Conservation (phyloP, 2,888 invertebrate species). For the Heliconius ethilla region DNA sequence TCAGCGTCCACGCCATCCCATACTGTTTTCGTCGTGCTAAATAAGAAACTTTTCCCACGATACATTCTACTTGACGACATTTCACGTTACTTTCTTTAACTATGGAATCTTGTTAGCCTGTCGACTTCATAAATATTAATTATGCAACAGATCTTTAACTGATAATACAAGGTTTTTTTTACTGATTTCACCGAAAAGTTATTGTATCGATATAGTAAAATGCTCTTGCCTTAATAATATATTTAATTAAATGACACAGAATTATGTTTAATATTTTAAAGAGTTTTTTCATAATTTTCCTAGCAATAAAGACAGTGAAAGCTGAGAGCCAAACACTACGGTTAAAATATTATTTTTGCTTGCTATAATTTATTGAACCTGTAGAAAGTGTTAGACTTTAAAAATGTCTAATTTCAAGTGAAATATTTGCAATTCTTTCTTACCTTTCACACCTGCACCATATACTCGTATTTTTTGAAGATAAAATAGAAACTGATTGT, state of each 20-base stretch:
- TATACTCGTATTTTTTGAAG: background rate
- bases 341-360: too few relatives aligned
- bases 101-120: constrained; percentile 16
- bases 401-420: too few relatives aligned
- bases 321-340: too few relatives aligned
- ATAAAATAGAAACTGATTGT: background rate
- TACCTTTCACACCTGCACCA: background rate
- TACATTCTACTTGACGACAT: constrained; percentile 18
- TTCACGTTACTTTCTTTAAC: constrained; percentile 6
- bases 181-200: background rate
- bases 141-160: constrained; percentile 2
- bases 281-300: background rate
- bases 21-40: constrained; percentile 6
- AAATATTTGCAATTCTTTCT: background rate
- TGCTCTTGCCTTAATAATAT: background rate
- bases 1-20: background rate
- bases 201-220: background rate
- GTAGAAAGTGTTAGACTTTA: too few relatives aligned
- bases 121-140: constrained; percentile 18
- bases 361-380: too few relatives aligned
- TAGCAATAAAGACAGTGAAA: background rate
- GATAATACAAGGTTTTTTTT: background rate
- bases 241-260: background rate
- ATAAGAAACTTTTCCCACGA: constrained; percentile 23
- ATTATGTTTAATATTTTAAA: background rate